Evolutionary conservation across 1,140 invertebrate genomes (phyloP).

Genomic region (Drosophila leontia): DNA sequence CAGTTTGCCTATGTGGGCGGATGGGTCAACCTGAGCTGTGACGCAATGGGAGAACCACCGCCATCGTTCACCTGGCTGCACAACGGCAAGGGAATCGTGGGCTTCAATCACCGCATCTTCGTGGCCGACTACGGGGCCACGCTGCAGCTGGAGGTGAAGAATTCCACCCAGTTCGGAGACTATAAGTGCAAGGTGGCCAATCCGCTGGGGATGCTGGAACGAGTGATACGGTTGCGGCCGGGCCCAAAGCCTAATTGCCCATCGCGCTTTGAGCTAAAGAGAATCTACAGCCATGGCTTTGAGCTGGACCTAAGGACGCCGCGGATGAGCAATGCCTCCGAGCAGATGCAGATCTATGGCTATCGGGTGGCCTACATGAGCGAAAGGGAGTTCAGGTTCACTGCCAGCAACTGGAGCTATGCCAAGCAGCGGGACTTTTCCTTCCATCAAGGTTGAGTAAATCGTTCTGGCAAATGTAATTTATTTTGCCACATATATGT

Average conservation of each 20-base stretch:
- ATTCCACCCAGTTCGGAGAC: constrained; percentile 86
- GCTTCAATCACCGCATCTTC: constrained; percentile 82
- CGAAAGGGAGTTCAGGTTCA: constrained; percentile 71
- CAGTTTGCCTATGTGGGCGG: constrained; percentile 86
- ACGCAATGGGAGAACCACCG: constrained; percentile 86
- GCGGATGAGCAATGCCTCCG: constrained; percentile 60
- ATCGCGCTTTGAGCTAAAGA: constrained; percentile 74
- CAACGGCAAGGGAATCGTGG: constrained; percentile 76
- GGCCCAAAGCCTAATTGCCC: constrained; percentile 86
- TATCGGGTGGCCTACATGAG: constrained; percentile 81
- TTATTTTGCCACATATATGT: neutral
- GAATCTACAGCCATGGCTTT: constrained; percentile 77
- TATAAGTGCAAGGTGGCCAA: constrained; percentile 87
- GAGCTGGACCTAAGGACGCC: constrained; percentile 83
- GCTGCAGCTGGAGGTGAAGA: constrained; percentile 85
- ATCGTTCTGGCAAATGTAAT: neutral
- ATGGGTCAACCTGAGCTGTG: constrained; percentile 87
- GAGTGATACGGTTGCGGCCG: constrained; percentile 85
- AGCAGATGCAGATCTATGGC: constrained; percentile 82
- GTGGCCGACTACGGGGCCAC: constrained; percentile 85
- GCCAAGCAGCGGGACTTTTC: constrained; percentile 75
- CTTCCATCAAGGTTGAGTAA: constrained; percentile 71
- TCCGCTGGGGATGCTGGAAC: constrained; percentile 86
- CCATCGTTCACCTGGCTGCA: constrained; percentile 87
- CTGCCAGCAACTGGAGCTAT: constrained; percentile 79